phyloP scores from a whole-genome alignment of 2,888 invertebrate species.

The Mesorhabditis sp. region DNA sequence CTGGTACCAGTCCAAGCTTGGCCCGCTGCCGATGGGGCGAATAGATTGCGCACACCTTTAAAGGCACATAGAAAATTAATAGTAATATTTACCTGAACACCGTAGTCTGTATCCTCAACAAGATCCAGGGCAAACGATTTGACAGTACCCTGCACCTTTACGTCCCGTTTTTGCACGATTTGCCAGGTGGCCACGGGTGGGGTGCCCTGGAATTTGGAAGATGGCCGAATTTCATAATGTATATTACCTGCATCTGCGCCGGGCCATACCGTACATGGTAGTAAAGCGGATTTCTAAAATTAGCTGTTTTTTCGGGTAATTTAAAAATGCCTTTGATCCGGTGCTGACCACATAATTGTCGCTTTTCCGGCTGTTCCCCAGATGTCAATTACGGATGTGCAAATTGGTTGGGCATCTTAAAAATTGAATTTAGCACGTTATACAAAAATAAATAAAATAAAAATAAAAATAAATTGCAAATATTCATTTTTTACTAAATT shows the following conservation, averaged over 20 bases:
- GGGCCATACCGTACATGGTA: slow-evolving; percentile 48
- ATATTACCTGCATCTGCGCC: slow-evolving; percentile 27
- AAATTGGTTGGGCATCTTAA: slow-evolving; percentile 32
- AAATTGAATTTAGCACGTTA: not conserved
- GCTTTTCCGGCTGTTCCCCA: slow-evolving; percentile 39
- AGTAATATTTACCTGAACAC: slow-evolving; percentile 34
- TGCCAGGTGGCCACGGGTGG: slow-evolving; percentile 44
- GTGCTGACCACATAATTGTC: slow-evolving; percentile 37
- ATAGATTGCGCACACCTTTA: slow-evolving; percentile 36
- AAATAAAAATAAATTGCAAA: not conserved
- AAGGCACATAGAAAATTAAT: not conserved
- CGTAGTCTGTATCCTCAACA: slow-evolving; percentile 42
- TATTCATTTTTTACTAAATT: not conserved
- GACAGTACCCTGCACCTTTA: slow-evolving; percentile 42
- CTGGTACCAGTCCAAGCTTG: slow-evolving; percentile 45
- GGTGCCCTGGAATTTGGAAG: slow-evolving; percentile 22
- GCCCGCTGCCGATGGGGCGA: slow-evolving; percentile 31
- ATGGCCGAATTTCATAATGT: not conserved
- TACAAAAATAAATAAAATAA: not conserved
- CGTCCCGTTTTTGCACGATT: slow-evolving; percentile 38
- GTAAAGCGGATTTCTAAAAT: slow-evolving; percentile 31
- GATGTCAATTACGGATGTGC: slow-evolving; percentile 37
- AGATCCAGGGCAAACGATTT: slow-evolving; percentile 35
- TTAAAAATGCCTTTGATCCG: slow-evolving; percentile 9
- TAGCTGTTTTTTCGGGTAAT: too few species aligned